These are phyloP conservation scores for Branchellion lobata DNA, from an alignment of 2,888 invertebrate genomes.

Conservation along the genomic window DNA sequence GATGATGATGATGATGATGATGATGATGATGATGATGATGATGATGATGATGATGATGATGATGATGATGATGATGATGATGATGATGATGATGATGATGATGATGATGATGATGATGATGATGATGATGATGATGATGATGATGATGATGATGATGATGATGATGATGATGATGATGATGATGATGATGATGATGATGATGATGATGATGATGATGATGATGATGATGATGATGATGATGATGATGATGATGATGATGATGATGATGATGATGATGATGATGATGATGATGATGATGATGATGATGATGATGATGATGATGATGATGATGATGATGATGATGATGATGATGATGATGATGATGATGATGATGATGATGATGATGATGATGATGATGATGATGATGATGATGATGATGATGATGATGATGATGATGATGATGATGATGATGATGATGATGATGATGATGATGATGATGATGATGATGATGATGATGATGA, in stretches of 20 bases:
- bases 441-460: background rate
- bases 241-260: background rate
- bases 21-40: too few species aligned
- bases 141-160: too few species aligned
- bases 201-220: too few species aligned
- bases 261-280: conserved; percentile 37
- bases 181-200: background rate
- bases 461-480: background rate
- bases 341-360: background rate
- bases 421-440: conserved; percentile 24
- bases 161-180: too few species aligned
- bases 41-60: too few species aligned
- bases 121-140: too few species aligned
- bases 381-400: background rate
- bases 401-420: conserved; percentile 11
- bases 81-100: too few species aligned
- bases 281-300: background rate
- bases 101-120: too few species aligned
- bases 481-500: background rate
- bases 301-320: background rate
- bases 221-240: background rate
- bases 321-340: background rate
- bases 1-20: background rate
- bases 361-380: conserved; percentile 4
- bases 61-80: too few species aligned